A percentile compares a stretch with the other conserved stretches of the same genome.
These are phyloP conservation scores for Branchinecta lindahli DNA, from an alignment of 1,140 invertebrate genomes.

Conservation along the genomic window DNA sequence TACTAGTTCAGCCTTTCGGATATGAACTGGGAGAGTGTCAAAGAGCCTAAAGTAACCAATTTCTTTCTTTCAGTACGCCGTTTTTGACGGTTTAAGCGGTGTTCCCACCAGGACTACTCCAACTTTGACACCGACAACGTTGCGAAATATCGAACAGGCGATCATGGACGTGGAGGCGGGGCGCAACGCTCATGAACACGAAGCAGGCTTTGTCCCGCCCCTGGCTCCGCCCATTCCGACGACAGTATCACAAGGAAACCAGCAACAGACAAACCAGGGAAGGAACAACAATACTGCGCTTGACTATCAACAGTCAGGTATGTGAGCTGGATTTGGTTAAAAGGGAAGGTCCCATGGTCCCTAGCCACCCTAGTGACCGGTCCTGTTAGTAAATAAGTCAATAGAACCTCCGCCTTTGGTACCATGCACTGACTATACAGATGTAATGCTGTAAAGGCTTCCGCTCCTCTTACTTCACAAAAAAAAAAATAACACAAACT, in stretches of 20 bases:
- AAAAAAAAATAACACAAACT: no score
- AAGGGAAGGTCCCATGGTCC: no score
- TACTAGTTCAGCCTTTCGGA: no score
- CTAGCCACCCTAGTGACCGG: no score
- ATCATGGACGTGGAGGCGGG: constrained; percentile 42
- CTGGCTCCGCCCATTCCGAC: constrained; percentile 38
- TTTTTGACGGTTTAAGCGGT: constrained; percentile 61
- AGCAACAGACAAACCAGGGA: background rate
- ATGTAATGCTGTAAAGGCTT: no score
- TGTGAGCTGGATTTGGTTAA: no score
- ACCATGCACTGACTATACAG: no score
- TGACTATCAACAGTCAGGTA: background rate
- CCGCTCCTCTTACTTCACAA: no score
- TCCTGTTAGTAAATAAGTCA: no score
- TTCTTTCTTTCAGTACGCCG: constrained; percentile 48
- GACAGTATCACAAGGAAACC: constrained; percentile 18
- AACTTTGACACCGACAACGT: constrained; percentile 78
- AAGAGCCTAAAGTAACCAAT: no score
- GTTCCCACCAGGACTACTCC: constrained; percentile 77
- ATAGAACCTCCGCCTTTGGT: no score
- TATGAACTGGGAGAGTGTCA: no score
- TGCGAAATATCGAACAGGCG: constrained; percentile 73
- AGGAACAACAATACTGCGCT: background rate
- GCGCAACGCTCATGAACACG: constrained; percentile 51
- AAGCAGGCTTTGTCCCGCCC: constrained; percentile 80